Evolutionary conservation across 1,140 invertebrate species (phyloP).

Genomic region (Harpegnathos saltator): DNA sequence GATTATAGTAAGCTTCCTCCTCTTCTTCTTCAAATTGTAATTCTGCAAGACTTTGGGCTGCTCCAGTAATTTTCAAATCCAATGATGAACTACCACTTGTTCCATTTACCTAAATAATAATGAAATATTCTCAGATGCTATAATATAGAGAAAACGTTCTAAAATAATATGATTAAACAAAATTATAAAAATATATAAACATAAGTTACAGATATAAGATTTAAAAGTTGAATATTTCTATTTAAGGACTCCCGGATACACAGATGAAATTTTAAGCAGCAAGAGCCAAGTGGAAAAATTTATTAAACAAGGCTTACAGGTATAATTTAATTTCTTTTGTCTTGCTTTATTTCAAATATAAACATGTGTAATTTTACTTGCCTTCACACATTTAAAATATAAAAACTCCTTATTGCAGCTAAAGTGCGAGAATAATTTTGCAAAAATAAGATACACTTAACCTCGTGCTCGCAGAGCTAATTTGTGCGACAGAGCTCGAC

Average conservation of each 20-base stretch:
- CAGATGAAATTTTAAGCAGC: no score
- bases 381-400: no score
- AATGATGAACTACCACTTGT: constrained; percentile 81
- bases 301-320: background rate
- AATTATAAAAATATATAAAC: background rate
- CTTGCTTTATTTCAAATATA: background rate
- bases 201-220: no score
- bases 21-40: constrained; percentile 96
- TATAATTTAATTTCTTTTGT: background rate
- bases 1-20: constrained; percentile 95
- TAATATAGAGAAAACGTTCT: background rate
- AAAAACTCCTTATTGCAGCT: background rate
- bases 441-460: constrained; percentile 10
- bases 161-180: background rate
- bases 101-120: constrained; percentile 89
- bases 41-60: constrained; percentile 92
- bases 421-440: background rate
- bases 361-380: background rate
- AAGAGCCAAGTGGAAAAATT: no score
- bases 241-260: no score
- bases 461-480: constrained; percentile 5
- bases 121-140: background rate
- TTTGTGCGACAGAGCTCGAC: background rate
- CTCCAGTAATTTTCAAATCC: constrained; percentile 90
- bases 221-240: no score